Evolutionary conservation across 2,888 invertebrate species (phyloP).

Genomic region (Sarcophaga rosellei): DNA sequence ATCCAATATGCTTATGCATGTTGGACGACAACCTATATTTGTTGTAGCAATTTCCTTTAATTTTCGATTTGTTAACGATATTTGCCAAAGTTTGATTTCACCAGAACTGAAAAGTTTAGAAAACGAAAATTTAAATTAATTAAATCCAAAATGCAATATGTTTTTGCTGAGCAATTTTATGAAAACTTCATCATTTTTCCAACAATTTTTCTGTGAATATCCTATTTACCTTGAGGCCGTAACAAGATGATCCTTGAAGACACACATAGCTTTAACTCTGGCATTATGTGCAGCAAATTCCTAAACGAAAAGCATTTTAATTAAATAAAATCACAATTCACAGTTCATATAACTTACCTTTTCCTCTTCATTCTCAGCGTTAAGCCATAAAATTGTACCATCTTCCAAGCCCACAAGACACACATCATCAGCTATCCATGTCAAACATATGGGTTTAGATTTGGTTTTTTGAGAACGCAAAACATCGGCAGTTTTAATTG

Average conservation of each 20-base stretch:
- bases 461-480: conserved; percentile 86
- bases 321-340: not conserved
- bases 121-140: not conserved
- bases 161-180: not conserved
- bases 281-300: conserved; percentile 83
- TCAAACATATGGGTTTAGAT: conserved; percentile 86
- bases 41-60: conserved; percentile 83
- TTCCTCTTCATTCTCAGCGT: conserved; percentile 82
- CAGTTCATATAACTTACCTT: conserved; percentile 51
- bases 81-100: conserved; percentile 88
- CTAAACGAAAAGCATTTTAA: conserved; percentile 23
- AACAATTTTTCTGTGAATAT: no score
- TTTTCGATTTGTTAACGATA: conserved; percentile 73
- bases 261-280: conserved; percentile 86
- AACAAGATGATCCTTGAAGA: conserved; percentile 83
- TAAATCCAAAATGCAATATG: no score
- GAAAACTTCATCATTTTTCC: conserved; percentile 5
- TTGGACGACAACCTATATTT: conserved; percentile 88
- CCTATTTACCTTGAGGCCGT: conserved; percentile 85
- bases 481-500: conserved; percentile 89
- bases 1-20: conserved; percentile 86
- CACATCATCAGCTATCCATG: conserved; percentile 86
- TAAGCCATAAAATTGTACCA: conserved; percentile 85
- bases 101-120: conserved; percentile 83
- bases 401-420: conserved; percentile 88